phyloP scores from a whole-genome alignment of 2,797 vertebrate genomes.

The Crenichthys baileyi region DNA sequence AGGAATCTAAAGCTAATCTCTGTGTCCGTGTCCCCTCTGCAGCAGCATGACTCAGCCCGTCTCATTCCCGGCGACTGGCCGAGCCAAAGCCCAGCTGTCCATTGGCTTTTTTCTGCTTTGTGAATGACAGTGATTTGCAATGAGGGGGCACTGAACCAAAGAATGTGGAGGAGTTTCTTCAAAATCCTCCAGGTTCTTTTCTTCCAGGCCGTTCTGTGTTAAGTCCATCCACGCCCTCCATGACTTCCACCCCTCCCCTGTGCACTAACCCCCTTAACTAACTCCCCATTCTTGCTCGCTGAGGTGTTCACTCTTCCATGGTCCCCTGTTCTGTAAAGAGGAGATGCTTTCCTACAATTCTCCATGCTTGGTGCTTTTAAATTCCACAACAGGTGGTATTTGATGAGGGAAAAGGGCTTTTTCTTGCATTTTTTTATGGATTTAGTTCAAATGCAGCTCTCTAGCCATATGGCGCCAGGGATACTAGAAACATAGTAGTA shows the following conservation, averaged over 20 bases:
- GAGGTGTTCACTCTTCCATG: conserved; percentile 65
- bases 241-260: conserved; percentile 47
- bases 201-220: conserved; percentile 70
- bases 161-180: conserved; percentile 73
- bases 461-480: conserved; percentile 70
- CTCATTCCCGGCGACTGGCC: conserved; percentile 60
- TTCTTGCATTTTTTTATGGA: conserved; percentile 46
- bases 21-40: conserved; percentile 46
- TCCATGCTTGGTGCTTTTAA: conserved; percentile 46
- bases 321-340: conserved; percentile 44
- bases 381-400: conserved; percentile 56
- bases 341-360: conserved; percentile 60
- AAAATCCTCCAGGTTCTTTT: conserved; percentile 78
- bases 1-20: conserved; percentile 59
- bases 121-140: conserved; percentile 79
- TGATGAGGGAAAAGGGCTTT: conserved; percentile 45
- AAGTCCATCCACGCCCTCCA: conserved; percentile 76
- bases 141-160: conserved; percentile 69
- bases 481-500: conserved; percentile 45
- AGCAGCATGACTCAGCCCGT: conserved; percentile 55
- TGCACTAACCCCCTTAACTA: conserved; percentile 54
- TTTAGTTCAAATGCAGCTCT: conserved; percentile 50
- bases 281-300: conserved; percentile 48
- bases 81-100: conserved; percentile 76
- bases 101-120: conserved; percentile 62